These are phyloP conservation scores for Colius striatus DNA, from an alignment of 2,113 vertebrate genomes.

Conservation along the genomic window DNA sequence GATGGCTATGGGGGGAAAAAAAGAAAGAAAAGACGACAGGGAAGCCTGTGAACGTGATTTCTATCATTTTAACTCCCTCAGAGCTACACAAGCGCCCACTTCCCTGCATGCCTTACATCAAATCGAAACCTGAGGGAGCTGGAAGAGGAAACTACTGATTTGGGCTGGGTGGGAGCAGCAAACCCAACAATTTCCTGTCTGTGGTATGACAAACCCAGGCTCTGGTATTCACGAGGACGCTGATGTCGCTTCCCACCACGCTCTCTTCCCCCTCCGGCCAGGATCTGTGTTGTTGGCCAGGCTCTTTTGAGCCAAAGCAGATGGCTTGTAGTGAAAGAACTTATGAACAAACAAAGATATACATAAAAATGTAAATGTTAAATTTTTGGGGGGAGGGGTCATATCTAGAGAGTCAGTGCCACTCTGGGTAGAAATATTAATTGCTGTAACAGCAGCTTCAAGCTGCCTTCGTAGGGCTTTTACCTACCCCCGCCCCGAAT, in stretches of 20 bases:
- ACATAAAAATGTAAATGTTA: neutral
- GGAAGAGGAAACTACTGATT: constrained; percentile 67
- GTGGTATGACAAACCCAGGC: constrained; percentile 39
- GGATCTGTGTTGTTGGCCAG: accelerated
- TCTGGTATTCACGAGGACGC: neutral
- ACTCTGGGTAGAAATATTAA: neutral
- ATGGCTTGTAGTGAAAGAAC: neutral
- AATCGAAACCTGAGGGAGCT: constrained; percentile 33
- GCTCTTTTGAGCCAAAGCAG: neutral
- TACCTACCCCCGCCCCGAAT: neutral
- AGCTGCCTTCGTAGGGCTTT: neutral
- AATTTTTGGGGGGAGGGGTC: neutral
- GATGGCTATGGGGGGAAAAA: accelerated
- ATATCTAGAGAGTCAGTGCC: accelerated
- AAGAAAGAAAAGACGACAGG: neutral
- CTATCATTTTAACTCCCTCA: neutral
- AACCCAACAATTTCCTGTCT: constrained; percentile 71
- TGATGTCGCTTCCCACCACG: neutral
- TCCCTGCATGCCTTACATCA: neutral
- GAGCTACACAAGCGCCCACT: neutral
- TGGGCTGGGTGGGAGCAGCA: constrained; percentile 61
- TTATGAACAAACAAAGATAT: neutral
- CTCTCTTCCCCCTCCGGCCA: neutral
- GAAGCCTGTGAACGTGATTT: neutral
- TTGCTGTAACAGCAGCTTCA: neutral